Conservation (phyloP, 2,113 vertebrate genomes). For the Cygnus buccinator region DNA sequence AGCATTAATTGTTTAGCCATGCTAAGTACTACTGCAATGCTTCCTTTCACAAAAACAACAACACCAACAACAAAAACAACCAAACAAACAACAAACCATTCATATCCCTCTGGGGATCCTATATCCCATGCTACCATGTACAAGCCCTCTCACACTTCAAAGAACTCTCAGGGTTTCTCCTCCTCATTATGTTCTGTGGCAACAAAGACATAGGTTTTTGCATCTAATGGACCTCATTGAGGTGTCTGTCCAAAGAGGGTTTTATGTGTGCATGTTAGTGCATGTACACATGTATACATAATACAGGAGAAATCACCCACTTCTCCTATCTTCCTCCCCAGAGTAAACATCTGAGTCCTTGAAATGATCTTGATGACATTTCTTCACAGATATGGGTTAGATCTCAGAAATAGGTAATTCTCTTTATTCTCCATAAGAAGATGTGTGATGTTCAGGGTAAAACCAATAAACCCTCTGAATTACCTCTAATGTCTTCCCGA, state of each 20-base stretch:
- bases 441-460: background rate
- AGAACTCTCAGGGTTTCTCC: background rate
- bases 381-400: background rate
- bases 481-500: background rate
- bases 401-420: background rate
- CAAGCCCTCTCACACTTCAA: background rate
- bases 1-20: background rate
- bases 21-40: background rate
- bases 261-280: background rate
- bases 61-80: background rate
- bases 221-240: background rate
- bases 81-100: no score
- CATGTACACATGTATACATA: no score
- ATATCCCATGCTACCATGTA: rapidly evolving
- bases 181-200: background rate
- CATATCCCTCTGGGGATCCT: rapidly evolving
- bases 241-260: background rate
- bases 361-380: rapidly evolving
- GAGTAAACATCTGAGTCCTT: background rate
- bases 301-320: background rate
- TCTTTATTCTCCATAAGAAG: background rate
- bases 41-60: background rate
- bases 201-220: background rate
- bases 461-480: background rate
- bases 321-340: background rate